Base-by-base conservation (phyloP, 2,888 invertebrate genomes). In the Xanthia togata region DNA sequence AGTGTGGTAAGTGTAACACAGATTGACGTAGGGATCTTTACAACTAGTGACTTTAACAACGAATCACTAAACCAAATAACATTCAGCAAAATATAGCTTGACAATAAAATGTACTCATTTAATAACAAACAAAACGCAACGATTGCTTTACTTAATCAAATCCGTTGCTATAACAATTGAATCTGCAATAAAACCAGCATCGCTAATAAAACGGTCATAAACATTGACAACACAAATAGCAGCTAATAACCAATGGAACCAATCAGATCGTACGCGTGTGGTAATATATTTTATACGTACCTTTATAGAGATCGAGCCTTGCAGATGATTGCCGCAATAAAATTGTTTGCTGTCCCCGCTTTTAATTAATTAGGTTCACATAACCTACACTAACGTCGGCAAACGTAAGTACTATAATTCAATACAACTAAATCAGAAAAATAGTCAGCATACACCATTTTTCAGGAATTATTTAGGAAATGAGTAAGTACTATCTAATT, bases 171-270 rank as follows among this genome's bases (percentile, higher is more conserved):
- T 92, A 90, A 91, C 95, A 94, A 95, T 95, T 93, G 94, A 93
- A 95, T 93, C 91, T 85, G 94, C 91, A 95, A 96, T 96, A 96
- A 96, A 96, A 95, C 91, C 93, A 91, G 92, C 91, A 93, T 91
- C 89, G 93, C 91, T 93, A 94, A 95, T 96, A 96, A 96, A 96
- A 95, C 82, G 88, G 91, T 89, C 93, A 94, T 96, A 96, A 96
- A 96, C 95, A 96, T 95, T 94, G 96, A 95, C 95, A 95, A 93
- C 93, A 95, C 95, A 95, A 96, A 96, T 95, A 95, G 93, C 92
- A 90, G 90, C 95, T 95, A 96, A 95, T 96, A 95, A 95, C 93
- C 92, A 88, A 93, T 87, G 91, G 89, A 91, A 90, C 95, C 95
- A 95, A 95, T 96, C 95, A 93, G 92, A 92, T 89, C 87, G 89